These are phyloP conservation scores for Lasioglossum calceatum DNA, from an alignment of 2,888 invertebrate species.

Conservation along the genomic window DNA sequence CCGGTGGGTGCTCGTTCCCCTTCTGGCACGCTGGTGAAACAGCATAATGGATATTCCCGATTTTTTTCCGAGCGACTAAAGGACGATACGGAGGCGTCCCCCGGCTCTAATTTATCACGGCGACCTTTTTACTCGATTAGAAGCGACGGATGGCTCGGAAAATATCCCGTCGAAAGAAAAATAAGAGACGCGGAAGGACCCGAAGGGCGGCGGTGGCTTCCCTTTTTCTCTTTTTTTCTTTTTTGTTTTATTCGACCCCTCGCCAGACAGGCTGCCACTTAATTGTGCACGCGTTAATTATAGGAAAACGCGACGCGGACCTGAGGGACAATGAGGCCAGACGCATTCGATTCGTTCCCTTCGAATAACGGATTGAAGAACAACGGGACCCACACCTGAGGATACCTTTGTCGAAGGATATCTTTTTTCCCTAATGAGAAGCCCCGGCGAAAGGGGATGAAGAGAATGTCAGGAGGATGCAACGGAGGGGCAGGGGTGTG, in stretches of 20 bases:
- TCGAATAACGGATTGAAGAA: constrained; percentile 40
- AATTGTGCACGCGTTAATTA: constrained; percentile 59
- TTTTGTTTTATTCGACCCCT: background rate
- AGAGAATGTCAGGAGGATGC: constrained; percentile 31
- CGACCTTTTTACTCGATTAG: constrained; percentile 33
- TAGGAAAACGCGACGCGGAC: constrained; percentile 37
- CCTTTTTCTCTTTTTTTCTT: background rate
- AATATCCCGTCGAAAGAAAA: constrained; percentile 6
- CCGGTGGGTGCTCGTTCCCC: background rate
- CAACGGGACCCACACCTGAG: constrained; percentile 48
- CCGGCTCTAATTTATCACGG: constrained; percentile 33
- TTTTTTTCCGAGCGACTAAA: constrained; percentile 26
- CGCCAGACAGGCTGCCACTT: constrained; percentile 43
- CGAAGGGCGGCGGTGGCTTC: background rate
- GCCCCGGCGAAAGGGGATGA: constrained; percentile 48
- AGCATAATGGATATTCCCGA: constrained; percentile 51
- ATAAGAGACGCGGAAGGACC: background rate
- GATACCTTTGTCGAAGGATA: constrained; percentile 59
- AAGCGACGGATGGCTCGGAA: constrained; percentile 2
- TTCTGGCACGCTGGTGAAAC: constrained; percentile 23
- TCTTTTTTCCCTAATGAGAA: constrained; percentile 66
- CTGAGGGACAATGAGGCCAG: constrained; percentile 42
- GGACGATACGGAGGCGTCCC: background rate
- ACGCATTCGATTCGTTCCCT: constrained; percentile 56
- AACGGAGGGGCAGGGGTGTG: background rate